These are phyloP conservation scores for Cuniculus paca DNA, from an alignment of 2,797 vertebrate species.

Conservation along the genomic window DNA sequence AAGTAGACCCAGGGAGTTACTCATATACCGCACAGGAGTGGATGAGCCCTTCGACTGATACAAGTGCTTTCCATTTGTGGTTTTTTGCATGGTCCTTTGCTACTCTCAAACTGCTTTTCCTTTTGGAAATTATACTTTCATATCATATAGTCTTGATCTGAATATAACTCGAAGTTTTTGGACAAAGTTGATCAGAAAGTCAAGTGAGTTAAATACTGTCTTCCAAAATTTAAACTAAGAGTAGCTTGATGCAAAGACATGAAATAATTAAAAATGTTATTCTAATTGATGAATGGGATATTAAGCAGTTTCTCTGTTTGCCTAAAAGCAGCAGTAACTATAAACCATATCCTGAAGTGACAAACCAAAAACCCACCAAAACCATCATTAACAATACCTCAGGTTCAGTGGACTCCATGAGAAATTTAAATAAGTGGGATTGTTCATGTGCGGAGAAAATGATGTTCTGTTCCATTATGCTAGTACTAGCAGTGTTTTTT, in stretches of 20 bases:
- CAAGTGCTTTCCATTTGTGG: not conserved
- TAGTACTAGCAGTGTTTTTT: not conserved
- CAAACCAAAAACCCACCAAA: not conserved
- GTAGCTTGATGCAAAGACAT: not conserved
- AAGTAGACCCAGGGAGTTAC: accelerated
- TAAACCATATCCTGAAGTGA: not conserved
- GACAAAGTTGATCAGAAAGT: not conserved
- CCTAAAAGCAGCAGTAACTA: not conserved
- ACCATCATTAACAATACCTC: not conserved
- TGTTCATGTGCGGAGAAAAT: not conserved
- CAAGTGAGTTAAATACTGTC: not conserved
- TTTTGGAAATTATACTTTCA: not conserved
- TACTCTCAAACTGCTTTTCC: not conserved
- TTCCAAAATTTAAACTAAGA: conserved; percentile 3
- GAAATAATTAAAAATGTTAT: not conserved
- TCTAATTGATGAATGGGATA: not conserved
- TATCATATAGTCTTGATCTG: not conserved
- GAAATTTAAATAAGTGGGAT: not conserved
- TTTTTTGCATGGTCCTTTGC: not conserved
- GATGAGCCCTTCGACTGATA: not conserved
- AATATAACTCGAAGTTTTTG: not conserved
- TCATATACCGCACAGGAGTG: accelerated
- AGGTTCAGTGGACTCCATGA: not conserved
- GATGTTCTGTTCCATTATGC: not conserved
- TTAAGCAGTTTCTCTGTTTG: not conserved